Evolutionary conservation across 2,888 invertebrate species (phyloP).

Genomic region (Caenorhabditis imperialis): DNA sequence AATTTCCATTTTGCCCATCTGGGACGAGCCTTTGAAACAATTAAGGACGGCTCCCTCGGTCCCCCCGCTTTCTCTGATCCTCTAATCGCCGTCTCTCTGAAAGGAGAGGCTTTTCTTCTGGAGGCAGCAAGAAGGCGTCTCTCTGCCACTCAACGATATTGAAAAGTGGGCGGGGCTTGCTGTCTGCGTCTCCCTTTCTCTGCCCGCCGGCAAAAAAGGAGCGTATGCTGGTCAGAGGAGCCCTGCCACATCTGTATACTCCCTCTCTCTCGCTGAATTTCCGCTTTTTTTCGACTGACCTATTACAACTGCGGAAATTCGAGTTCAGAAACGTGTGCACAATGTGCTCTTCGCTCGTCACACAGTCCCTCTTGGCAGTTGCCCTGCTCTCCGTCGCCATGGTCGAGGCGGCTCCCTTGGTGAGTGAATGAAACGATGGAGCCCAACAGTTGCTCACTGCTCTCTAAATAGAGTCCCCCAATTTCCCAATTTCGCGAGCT

Average conservation of each 20-base stretch:
- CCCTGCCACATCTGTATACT: no score
- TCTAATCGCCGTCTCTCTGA: constrained; percentile 21
- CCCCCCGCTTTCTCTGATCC: constrained; percentile 31
- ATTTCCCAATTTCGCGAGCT: no score
- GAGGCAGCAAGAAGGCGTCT: not conserved
- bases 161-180: constrained; percentile 25
- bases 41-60: constrained; percentile 27
- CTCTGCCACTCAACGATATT: constrained; percentile 41
- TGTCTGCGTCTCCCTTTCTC: constrained; percentile 12
- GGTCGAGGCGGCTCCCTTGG: constrained; percentile 52
- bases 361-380: constrained; percentile 50
- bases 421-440: constrained; percentile 12
- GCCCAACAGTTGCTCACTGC: no score
- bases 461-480: no score
- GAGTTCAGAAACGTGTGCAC: constrained; percentile 12
- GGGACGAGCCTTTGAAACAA: constrained; percentile 22
- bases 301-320: not conserved
- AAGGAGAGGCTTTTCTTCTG: constrained; percentile 7
- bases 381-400: constrained; percentile 50
- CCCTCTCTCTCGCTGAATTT: constrained; percentile 13
- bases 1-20: constrained; percentile 18
- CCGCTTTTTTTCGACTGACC: constrained; percentile 9
- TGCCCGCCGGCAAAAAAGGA: constrained; percentile 13
- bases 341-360: constrained; percentile 24
- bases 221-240: constrained; percentile 32